Evolutionary conservation across 2,888 invertebrate species (phyloP), one percentile per base, ranked within the genome.

Genomic region (Hypsopygia costalis): DNA sequence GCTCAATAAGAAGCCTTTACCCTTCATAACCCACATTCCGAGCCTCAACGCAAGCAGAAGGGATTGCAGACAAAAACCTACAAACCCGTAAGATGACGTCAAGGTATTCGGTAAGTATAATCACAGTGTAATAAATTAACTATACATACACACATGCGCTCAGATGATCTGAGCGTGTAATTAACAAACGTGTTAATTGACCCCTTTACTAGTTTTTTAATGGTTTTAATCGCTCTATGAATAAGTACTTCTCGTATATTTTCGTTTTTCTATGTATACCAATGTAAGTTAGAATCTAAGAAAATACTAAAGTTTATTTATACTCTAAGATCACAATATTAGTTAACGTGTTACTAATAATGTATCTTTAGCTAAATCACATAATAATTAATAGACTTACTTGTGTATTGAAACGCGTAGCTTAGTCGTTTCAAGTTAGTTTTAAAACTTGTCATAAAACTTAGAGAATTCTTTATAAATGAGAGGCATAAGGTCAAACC

Each of bases 11-110:
- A 77, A 77, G 62, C 71, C 75, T 48, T 65, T 25, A 48, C 55
- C 55, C 53, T 58, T n/a, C n/a, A n/a, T 57, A 64, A 62, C 58
- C 55, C 58, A 51, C 58, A 68, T 78, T 69, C 74, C 73, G 49
- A 40, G 43, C 35, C 51, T 9, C 52, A 58, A 68, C 55, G 62
- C 65, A 73, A 55, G 71, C 56, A 71, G 73, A 73, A 72, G 60
- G 53, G 59, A 62, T 65, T 64, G 58, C 28, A 28, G 6, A 22
- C 25, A 35, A 28, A 40, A 34, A 40, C 20, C n/a, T 2, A 25
- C 8, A 8, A 6, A 25, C 25, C 25, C 25, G n/a, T 25, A n/a
- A 6, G 3, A 8, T 30, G 30, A 36, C 36, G 36, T 30, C 36
- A 36, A 25, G 16, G 16, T n/a, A 25, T 25, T 25, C 25, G 16